Evolutionary conservation across 1,140 invertebrate species (phyloP), one percentile per base, ranked within the genome.

Genomic region (Atta colombica): DNA sequence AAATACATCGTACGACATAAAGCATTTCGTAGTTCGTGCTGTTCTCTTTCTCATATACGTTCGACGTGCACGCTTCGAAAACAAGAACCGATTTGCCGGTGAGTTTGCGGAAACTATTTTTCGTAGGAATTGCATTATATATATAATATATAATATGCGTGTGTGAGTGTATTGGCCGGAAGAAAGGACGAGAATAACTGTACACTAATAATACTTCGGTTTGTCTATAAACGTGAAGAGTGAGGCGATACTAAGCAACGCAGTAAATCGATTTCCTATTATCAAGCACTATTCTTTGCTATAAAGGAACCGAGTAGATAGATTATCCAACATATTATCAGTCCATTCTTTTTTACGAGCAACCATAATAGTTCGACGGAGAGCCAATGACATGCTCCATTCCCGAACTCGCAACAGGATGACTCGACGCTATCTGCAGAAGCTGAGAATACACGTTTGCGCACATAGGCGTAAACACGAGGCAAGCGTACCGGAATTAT

Each of bases 201-300:
- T 74, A 69, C 87, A 69, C 77, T 85, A 65, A 65, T 88, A 85
- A 88, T 89, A 88, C 77, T 72, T 66, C 8, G 66, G 39, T 77
- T 77, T 61, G 80, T 53, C 45, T 49, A 55, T 55, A 69, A 61
- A 86, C 14, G 14, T 25, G 18, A 39, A 63, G 65, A 49, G 12
- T 55, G 25, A 31, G 45, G 3, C 10, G 14, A 8, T 68, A 55
- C 63, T 66, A 49, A 61, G 78, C 60, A 80, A 90, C 68, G 86
- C 86, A 53, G 74, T 84, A 88, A 90, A 91, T 91, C 89, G 89
- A 90, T 91, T 91, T 91, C 82, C 89, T 88, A 90, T 90, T 90
- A 88, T 88, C 89, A 53, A 77, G 55, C 49, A 55, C 77, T 75
- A 68, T 82, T 90, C 89, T 86, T 88, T 35, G 72, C 71, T 81